Evolutionary conservation across 2,888 invertebrate species (phyloP), one percentile per base, ranked within the genome.

Genomic region (Meteorus cinctellus): DNA sequence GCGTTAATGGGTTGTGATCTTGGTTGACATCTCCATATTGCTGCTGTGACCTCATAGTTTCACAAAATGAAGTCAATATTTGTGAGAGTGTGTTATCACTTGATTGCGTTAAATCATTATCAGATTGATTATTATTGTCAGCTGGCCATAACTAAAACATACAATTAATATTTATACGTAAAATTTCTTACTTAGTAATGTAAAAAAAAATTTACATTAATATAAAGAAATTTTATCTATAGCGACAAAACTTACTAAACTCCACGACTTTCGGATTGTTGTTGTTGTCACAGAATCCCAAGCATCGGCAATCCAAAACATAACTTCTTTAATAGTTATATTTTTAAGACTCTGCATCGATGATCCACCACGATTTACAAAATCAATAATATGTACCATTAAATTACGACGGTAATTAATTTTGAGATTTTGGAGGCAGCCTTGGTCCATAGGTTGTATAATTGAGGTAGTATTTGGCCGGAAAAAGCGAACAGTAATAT

Each of bases 361-460:
- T 10, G 59, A 59, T 24, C 1, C 19, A n/a, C 68, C 68, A 10
- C 10, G 24, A 66, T 76, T 76, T 1, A 72, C 34, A 2, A 14
- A 27, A 67, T 72, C 67, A 29, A 76, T 16, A 6, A 76, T 34
- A 41, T 67, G 68, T 24, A 36, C 10, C 62, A 76, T 76, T 8
- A 76, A 59, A 41, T 69, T 60, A 14, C 45, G 31, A 1, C 69
- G 45, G 48, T 76, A 73, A 4, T 48, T 31, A 1, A 29, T 41
- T 60, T 74, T 77, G 24, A 74, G 34, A 67, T 55, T 62, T n/a
- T 74, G 41, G 19, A 74, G 36, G 31, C 71, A 68, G 16, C 62
- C 74, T 29, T 74, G 74, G 45, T 74, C 74, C 66, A 73, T 55
- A 2, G 59, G 73, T 36, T 73, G 66, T 2, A 73, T 66, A 4